These are phyloP conservation scores for Mycetomoellerius zeteki DNA, from an alignment of 1,140 invertebrate genomes.

Conservation along the genomic window DNA sequence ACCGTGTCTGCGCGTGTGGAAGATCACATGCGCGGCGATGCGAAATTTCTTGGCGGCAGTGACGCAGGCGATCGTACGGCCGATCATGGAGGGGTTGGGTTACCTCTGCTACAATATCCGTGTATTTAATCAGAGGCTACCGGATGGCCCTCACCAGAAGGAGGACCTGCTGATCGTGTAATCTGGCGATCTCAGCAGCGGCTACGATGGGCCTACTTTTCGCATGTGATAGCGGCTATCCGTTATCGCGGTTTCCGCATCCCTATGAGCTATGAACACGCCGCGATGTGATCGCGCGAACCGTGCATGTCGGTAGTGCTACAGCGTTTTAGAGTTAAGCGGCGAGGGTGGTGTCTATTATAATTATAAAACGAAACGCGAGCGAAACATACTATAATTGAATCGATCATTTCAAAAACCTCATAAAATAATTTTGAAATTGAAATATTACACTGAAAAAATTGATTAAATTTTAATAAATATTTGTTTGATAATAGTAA, in stretches of 20 bases:
- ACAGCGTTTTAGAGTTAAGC: conserved; percentile 8
- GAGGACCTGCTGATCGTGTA: conserved; percentile 88
- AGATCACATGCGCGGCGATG: conserved; percentile 90
- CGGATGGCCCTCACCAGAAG: conserved; percentile 81
- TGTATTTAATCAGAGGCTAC: conserved; percentile 87
- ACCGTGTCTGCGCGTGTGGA: conserved; percentile 89
- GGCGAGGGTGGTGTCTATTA: neutral
- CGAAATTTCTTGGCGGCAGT: conserved; percentile 88
- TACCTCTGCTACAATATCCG: conserved; percentile 90
- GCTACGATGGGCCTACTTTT: neutral
- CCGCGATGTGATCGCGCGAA: neutral
- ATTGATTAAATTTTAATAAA: too few relatives aligned
- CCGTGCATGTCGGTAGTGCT: neutral
- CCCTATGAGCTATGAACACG: neutral
- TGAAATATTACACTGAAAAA: too few relatives aligned
- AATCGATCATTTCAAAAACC: too few relatives aligned
- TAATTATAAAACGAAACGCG: neutral
- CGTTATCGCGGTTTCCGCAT: neutral
- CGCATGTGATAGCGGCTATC: neutral
- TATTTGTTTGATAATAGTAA: too few relatives aligned
- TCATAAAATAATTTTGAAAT: too few relatives aligned
- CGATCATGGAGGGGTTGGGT: conserved; percentile 89
- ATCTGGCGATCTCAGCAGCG: neutral
- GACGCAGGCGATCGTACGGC: conserved; percentile 89
- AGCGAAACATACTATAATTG: neutral